Percentiles rank a stretch among this genome's conserved stretches.
Evolutionary conservation across 2,113 vertebrate genomes (phyloP).

Genomic region (Gymnorhina tibicen): DNA sequence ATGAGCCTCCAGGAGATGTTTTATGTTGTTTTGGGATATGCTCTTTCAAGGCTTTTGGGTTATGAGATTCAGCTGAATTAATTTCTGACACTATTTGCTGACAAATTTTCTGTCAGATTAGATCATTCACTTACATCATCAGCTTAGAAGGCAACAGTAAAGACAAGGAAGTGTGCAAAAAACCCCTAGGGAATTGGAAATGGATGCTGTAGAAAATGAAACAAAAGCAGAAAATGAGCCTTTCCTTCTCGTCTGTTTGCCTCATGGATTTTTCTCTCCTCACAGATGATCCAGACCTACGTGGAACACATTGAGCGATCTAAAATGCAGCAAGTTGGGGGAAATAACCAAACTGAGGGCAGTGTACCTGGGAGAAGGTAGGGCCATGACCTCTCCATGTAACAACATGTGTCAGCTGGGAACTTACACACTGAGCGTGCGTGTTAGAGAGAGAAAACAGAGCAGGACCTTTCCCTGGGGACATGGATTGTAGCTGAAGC

Average conservation of each 20-base stretch:
- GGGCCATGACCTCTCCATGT: constrained; percentile 5
- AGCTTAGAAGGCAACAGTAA: neutral
- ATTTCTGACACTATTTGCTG: neutral
- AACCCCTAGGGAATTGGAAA: neutral
- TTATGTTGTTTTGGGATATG: neutral
- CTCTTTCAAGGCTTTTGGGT: neutral
- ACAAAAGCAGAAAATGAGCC: neutral
- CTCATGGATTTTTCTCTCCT: neutral
- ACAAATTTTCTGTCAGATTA: neutral
- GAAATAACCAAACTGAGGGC: constrained; percentile 87
- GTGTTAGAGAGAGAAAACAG: neutral
- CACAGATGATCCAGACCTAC: constrained; percentile 98
- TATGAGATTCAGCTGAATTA: neutral
- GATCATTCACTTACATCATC: neutral
- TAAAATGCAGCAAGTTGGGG: constrained; percentile 89
- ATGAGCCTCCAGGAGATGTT: accelerated
- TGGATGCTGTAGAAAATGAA: neutral
- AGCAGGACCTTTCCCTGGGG: neutral
- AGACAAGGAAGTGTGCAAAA: neutral
- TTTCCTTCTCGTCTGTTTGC: neutral
- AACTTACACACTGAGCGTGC: neutral
- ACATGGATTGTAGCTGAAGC: neutral
- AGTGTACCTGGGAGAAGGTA: constrained; percentile 88
- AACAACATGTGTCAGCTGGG: neutral
- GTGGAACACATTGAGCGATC: constrained; percentile 96